Evolutionary conservation across 2,113 vertebrate genomes (phyloP).

Genomic region (Triplophysa tibetana): DNA sequence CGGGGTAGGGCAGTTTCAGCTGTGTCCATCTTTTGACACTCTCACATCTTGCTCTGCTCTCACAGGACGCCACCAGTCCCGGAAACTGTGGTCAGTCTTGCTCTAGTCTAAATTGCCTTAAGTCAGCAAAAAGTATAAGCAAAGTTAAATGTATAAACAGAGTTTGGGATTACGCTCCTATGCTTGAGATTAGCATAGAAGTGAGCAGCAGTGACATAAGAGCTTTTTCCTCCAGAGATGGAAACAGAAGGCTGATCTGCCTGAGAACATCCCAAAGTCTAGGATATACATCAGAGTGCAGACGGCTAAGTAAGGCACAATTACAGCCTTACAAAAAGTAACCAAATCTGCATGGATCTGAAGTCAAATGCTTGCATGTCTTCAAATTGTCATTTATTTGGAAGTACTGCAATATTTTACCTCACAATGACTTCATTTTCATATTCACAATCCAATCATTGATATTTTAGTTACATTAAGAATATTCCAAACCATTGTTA

Average conservation of each 20-base stretch:
- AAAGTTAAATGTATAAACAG: not conserved
- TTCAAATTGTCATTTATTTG: too few relatives aligned
- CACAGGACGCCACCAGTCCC: conserved; percentile 8
- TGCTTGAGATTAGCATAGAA: not conserved
- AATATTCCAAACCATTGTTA: too few relatives aligned
- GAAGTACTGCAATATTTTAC: too few relatives aligned
- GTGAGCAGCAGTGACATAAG: conserved; percentile 22
- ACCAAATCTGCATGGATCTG: not conserved
- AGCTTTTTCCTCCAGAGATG: conserved; percentile 27
- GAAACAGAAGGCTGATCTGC: conserved; percentile 6
- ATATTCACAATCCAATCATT: too few relatives aligned
- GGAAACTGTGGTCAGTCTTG: conserved; percentile 29
- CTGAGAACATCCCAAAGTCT: conserved; percentile 19
- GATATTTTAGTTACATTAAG: too few relatives aligned
- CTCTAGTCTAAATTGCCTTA: not conserved
- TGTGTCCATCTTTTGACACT: conserved; percentile 52
- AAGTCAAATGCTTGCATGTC: too few relatives aligned
- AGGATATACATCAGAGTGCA: conserved; percentile 24
- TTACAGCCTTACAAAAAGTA: not conserved
- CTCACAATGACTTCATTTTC: too few relatives aligned
- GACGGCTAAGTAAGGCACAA: conserved; percentile 26
- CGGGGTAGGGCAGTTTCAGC: conserved; percentile 55
- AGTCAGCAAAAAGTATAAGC: not conserved
- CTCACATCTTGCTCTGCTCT: conserved; percentile 35
- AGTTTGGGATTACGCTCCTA: not conserved